These are phyloP conservation scores for Peromyscus aztecus DNA, from an alignment of 2,797 vertebrate genomes.

Conservation along the genomic window DNA sequence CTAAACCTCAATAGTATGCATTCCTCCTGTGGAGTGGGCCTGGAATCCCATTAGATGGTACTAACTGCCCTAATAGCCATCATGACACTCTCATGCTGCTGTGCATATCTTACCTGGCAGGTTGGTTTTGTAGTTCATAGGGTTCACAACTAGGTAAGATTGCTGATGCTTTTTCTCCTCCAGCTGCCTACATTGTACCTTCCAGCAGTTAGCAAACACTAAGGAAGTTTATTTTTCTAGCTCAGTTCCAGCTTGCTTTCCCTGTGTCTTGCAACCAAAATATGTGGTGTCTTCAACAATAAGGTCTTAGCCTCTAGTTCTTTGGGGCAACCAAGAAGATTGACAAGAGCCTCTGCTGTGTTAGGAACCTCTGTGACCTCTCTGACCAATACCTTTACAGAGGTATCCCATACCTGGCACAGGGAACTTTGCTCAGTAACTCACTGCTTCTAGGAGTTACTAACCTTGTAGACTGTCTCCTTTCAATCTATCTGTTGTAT, in stretches of 20 bases:
- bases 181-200: not conserved
- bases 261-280: not conserved
- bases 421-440: not conserved
- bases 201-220: not conserved
- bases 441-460: not conserved
- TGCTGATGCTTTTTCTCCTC: not conserved
- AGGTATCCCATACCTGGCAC: not conserved
- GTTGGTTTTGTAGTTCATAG: not conserved
- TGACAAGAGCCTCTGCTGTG: not conserved
- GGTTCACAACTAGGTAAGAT: not conserved
- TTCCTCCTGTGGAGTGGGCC: not conserved
- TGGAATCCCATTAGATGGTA: not conserved
- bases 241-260: not conserved
- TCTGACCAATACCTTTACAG: not conserved
- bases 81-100: not conserved
- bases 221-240: not conserved
- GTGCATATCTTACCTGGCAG: not conserved
- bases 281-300: not conserved
- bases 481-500: not conserved
- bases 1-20: not conserved
- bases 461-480: not conserved
- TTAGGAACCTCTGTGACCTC: not conserved
- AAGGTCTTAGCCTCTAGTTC: not conserved
- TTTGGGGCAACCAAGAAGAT: not conserved
- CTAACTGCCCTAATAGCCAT: not conserved